Evolutionary conservation across 2,888 invertebrate genomes (phyloP).

Genomic region (Mythimna albipuncta): DNA sequence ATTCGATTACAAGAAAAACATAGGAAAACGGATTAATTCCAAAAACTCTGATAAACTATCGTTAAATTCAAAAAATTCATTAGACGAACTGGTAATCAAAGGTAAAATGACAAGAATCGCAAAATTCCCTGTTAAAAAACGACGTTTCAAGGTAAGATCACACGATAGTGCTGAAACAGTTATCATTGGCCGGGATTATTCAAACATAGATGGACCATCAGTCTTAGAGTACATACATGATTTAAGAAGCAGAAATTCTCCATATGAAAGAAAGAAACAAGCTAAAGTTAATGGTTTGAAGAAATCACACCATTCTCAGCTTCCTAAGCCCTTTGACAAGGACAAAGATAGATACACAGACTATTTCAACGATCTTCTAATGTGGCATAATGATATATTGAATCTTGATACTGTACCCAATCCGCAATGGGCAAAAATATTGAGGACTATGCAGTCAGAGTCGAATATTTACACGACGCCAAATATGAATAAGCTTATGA

Average conservation of each 20-base stretch:
- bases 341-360: conserved; percentile 49
- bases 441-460: conserved; percentile 52
- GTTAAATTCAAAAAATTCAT: not conserved
- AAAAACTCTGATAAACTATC: not conserved
- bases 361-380: conserved; percentile 74
- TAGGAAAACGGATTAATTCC: not conserved
- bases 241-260: not conserved
- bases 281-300: not conserved
- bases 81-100: conserved; percentile 19
- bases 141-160: not conserved
- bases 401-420: conserved; percentile 62
- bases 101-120: conserved; percentile 43
- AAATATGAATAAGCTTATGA: conserved; percentile 51
- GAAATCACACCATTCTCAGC: not conserved
- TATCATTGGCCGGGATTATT: not conserved
- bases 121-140: conserved; percentile 36
- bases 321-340: not conserved
- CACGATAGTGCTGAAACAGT: not conserved
- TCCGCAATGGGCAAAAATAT: conserved; percentile 61
- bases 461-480: conserved; percentile 51
- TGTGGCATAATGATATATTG: conserved; percentile 76
- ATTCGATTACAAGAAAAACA: not conserved
- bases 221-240: not conserved
- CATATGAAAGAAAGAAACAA: not conserved
- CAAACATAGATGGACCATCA: not conserved